Evolutionary conservation across 2,888 invertebrate genomes (phyloP).

Genomic region (Lottia scabra): DNA sequence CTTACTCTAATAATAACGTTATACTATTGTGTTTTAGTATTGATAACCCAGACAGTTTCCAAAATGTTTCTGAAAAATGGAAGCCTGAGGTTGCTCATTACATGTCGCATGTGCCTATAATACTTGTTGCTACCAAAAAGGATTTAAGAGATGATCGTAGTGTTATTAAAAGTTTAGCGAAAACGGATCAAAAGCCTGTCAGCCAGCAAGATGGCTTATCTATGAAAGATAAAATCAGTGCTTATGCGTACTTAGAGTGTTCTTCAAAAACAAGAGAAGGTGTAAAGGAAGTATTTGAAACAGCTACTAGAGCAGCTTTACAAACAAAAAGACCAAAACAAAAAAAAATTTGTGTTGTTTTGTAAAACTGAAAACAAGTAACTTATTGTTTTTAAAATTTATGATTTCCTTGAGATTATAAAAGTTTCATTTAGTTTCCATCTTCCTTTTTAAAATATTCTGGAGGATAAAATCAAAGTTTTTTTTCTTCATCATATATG

Average conservation of each 20-base stretch:
- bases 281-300: background rate
- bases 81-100: background rate
- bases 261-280: background rate
- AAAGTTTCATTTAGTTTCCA: too few relatives aligned
- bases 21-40: background rate
- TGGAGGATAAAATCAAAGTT: too few relatives aligned
- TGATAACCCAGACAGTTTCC: background rate
- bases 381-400: too few relatives aligned
- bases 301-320: background rate
- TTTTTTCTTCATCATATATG: too few relatives aligned
- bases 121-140: background rate
- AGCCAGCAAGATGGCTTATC: background rate
- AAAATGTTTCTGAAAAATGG: constrained; percentile 4
- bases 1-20: background rate
- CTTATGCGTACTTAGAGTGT: background rate
- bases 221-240: background rate
- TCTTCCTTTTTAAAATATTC: too few relatives aligned
- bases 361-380: too few relatives aligned
- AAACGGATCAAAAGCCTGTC: background rate
- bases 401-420: too few relatives aligned
- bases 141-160: background rate
- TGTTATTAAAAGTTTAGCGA: background rate
- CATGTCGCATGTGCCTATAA: background rate
- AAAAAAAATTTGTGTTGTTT: background rate
- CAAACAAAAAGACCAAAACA: background rate